Evolutionary conservation across 2,888 invertebrate genomes (phyloP), one percentile per base, ranked within the genome.

Genomic region (Athalia circularis): DNA sequence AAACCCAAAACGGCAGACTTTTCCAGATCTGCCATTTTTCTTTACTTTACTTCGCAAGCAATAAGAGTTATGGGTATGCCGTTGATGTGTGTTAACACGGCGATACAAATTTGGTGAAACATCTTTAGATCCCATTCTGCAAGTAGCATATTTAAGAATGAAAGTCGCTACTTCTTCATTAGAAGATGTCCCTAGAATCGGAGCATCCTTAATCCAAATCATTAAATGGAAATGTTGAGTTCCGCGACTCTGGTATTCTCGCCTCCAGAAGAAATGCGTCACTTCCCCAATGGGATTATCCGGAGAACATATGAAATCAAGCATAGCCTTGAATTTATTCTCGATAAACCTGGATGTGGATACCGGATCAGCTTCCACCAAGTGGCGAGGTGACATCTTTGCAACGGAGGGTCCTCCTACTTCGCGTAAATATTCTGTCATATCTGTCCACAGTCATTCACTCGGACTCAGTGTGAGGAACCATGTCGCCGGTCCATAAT

Each of bases 301-400:
- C 2, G 29, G 2, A 29, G 29, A 29, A 29, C 29, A 29, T 29
- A 29, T 29, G 29, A 29, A 29, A 29, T 85, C 83, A 11, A 86
- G 80, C 81, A 86, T 84, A 29, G 29, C 29, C 29, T 29, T 29
- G 29, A 29, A 29, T 2, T 29, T 29, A 29, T 29, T 29, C 1
- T 11, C 82, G 83, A 87, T 85, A 80, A 88, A 87, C 67, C 86
- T 76, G 0, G 86, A 85, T 11, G 82, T 79, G n/a, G 86, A 83
- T 0, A 87, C 83, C 11, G 87, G 85, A 81, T 88, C 87, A 5
- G 80, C 77, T 48, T 85, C 84, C 65, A 87, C 84, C 43, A 87
- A 80, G 78, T 84, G 84, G 78, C 81, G 82, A n/a, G 78, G 81
- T 11, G 80, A 80, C 70, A 83, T 83, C 29, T 84, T 83, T 8